A percentile compares a stretch with the other conserved stretches of the same genome.
These are phyloP conservation scores for Synanthedon tipuliformis DNA, from an alignment of 2,888 invertebrate genomes.

Conservation along the genomic window DNA sequence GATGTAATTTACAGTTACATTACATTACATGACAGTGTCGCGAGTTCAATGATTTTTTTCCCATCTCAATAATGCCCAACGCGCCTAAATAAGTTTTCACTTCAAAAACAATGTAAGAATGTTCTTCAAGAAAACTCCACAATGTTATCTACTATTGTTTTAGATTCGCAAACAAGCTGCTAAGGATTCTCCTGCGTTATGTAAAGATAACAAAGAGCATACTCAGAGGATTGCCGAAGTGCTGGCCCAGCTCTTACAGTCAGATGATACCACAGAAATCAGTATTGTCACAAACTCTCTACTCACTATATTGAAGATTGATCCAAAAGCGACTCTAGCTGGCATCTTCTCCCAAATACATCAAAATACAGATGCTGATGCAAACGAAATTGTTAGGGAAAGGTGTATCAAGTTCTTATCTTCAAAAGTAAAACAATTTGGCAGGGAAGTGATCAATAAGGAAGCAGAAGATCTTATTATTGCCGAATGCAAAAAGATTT, in stretches of 20 bases:
- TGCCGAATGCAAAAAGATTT: slow-evolving; percentile 85
- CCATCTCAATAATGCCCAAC: too few relatives aligned
- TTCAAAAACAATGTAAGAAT: neutral
- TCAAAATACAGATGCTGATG: slow-evolving; percentile 61
- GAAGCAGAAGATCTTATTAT: slow-evolving; percentile 89
- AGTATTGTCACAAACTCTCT: slow-evolving; percentile 87
- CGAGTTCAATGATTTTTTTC: too few relatives aligned
- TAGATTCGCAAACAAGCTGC: slow-evolving; percentile 96
- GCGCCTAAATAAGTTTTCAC: too few relatives aligned
- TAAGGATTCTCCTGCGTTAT: slow-evolving; percentile 88
- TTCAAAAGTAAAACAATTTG: slow-evolving; percentile 83
- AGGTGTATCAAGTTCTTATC: slow-evolving; percentile 89
- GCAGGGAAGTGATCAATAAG: slow-evolving; percentile 80
- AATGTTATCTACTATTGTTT: slow-evolving; percentile 4
- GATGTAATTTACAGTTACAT: too few relatives aligned
- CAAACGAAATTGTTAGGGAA: slow-evolving; percentile 80
- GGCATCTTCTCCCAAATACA: slow-evolving; percentile 71
- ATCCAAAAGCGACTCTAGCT: slow-evolving; percentile 73
- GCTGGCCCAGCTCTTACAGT: slow-evolving; percentile 88
- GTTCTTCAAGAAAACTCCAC: slow-evolving; percentile 2
- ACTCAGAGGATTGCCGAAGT: slow-evolving; percentile 91
- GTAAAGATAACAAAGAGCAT: slow-evolving; percentile 86
- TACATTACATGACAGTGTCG: too few relatives aligned
- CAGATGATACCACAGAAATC: slow-evolving; percentile 87
- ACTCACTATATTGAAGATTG: slow-evolving; percentile 79